Conservation (phyloP, 1,140 invertebrate species). For the Lithobius niger region DNA sequence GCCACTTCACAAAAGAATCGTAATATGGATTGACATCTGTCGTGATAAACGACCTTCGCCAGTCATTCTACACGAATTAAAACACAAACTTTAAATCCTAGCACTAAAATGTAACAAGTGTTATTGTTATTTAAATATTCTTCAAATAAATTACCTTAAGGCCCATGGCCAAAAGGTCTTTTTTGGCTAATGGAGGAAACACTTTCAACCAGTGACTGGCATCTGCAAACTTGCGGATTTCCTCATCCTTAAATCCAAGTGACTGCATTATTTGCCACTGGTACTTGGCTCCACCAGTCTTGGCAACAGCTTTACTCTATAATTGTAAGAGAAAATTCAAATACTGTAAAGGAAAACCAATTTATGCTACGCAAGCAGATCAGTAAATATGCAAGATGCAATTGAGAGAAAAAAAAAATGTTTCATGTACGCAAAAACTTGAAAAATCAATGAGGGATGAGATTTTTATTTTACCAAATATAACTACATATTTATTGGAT, state of each 20-base stretch:
- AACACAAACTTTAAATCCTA: too few species aligned
- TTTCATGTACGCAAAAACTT: too few species aligned
- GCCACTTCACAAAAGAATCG: conserved; percentile 97
- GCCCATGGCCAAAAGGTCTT: conserved; percentile 15
- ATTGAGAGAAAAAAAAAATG: too few species aligned
- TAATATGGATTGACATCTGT: conserved; percentile 96
- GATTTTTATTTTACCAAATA: too few species aligned
- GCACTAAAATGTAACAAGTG: too few species aligned
- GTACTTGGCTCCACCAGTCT: conserved; percentile 74
- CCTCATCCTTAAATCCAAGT: conserved; percentile 73
- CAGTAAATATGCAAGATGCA: too few species aligned
- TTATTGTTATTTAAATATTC: not conserved
- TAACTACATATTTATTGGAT: too few species aligned
- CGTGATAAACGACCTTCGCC: conserved; percentile 93
- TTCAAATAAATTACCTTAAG: conserved; percentile 12
- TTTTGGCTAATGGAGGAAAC: conserved; percentile 79
- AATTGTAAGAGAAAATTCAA: conserved; percentile 19
- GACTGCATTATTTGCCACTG: conserved; percentile 99
- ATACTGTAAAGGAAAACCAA: conserved; percentile 11
- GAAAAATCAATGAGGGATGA: too few species aligned
- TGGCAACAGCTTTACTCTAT: conserved; percentile 90
- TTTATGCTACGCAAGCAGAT: too few species aligned
- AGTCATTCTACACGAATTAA: conserved; percentile 83
- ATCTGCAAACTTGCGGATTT: conserved; percentile 89
- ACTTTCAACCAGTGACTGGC: conserved; percentile 85